Evolutionary conservation across 1,140 invertebrate species (phyloP).

Genomic region (Araneus ventricosus): DNA sequence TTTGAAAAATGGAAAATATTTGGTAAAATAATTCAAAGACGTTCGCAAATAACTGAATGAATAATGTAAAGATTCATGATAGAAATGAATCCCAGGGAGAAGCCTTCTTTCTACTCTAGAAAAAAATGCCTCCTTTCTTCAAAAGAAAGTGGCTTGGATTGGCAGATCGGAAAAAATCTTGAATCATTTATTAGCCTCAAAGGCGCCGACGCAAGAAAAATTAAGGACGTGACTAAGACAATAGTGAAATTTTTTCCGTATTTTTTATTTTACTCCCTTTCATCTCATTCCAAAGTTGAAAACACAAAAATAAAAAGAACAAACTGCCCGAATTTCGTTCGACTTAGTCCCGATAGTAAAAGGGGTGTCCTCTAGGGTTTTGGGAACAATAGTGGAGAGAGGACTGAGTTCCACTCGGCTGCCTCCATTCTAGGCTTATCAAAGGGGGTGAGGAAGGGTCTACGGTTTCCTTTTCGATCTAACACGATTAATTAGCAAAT

Average conservation of each 20-base stretch:
- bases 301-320: slow-evolving; percentile 6
- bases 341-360: neutral
- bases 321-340: neutral
- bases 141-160: neutral
- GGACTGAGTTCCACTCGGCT: neutral
- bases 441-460: neutral
- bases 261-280: neutral
- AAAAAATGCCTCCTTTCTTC: neutral
- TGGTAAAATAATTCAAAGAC: neutral
- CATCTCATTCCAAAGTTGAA: neutral
- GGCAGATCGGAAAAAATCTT: slow-evolving; percentile 1
- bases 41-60: neutral
- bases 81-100: neutral
- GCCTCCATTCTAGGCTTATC: slow-evolving; percentile 15
- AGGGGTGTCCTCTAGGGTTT: neutral
- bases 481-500: slow-evolving; percentile 21
- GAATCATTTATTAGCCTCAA: slow-evolving; percentile 38
- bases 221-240: slow-evolving; percentile 36
- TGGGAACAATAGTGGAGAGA: neutral
- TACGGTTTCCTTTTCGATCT: slow-evolving; percentile 3
- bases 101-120: neutral
- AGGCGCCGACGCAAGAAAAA: slow-evolving; percentile 11
- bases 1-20: neutral
- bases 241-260: neutral
- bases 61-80: neutral